Base-by-base conservation (phyloP, 2,113 vertebrate species). In the Macrotus californicus region DNA sequence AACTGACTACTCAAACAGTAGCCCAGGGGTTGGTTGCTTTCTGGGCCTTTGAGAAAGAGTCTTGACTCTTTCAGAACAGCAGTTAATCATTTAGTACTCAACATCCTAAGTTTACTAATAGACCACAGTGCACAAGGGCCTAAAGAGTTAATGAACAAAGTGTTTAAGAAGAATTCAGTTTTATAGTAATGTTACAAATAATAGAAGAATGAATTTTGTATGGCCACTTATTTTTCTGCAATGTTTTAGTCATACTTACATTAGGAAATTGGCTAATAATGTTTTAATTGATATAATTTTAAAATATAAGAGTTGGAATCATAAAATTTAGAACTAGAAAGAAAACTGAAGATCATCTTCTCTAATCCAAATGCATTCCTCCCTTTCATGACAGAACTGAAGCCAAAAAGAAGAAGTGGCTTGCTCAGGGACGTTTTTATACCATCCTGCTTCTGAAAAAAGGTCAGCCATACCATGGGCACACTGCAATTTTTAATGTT, bases 1-100 rank as follows among this genome's bases (percentile, higher is more conserved):
- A 0, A 22, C 43, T 97, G 96, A 97, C 92, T 97, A 93, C 89
- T 97, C 59, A 90, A 87, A 50, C 85, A 89, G 59, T 66, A 95
- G 79, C 70, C 80, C 80, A 95, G 86, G 64, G 59, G 52, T 69
- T 87, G 72, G 52, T 59, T 94, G 79, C n/a, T 93, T 89, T 77
- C 91, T 91, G 95, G 89, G 82, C 77, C 69, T 59, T 82, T 93
- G 70, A 29, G 36, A 81, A 90, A 95, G 46, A 91, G 36, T 48
- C 83, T 87, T 73, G 77, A 87, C 76, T 93, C 83, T 85, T 87
- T 96, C 83, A 96, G 41, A 94, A 88, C 1, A 93, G 69, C 88
- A 88, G 36, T 86, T 7, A 73, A 66, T 59, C 56, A 75, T 54
- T 96, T 79, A 97, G 77, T 87, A 94, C 41, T 94, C 59, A 66